Base-by-base conservation (phyloP, 2,888 invertebrate species). In the Synanthedon andrenaeformis region DNA sequence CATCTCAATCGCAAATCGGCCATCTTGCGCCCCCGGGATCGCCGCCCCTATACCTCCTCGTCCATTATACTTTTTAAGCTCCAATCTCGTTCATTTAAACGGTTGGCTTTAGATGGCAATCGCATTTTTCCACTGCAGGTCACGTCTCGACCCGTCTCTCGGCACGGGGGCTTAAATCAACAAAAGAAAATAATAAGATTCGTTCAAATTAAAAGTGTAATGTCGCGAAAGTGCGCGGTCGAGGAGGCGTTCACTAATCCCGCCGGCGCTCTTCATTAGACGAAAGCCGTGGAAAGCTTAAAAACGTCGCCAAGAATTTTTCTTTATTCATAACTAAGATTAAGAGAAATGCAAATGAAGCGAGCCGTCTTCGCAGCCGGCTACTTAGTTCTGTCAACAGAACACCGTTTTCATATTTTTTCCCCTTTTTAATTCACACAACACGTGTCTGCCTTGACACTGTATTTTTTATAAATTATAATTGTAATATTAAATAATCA, bases 161-260 rank as follows among this genome's bases (percentile, higher is more conserved):
- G 82, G 73, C 76, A 82, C 78, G 82, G 84, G 89, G 87, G 90
- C 90, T 89, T 91, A 90, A 90, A 90, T 90, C 91, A 91, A 90
- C 91, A 91, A 89, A 89, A 89, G 87, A 87, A 87, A 88, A 88
- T 88, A 90, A 90, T 90, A 90, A 90, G 90, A 90, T 90, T 90
- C 90, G 84, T 90, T 90, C 90, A 91, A 91, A 91, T 91, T 91
- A 91, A 91, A 91, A 91, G 91, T 90, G 90, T 90, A 90, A 91
- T 83, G 86, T 86, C 84, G 85, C 79, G 82, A 82, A 79, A 83
- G 79, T 77, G 75, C 76, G 75, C 66, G 67, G 69, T 61, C 62
- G 63, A 64, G 61, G 63, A 49, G 45, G 66, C 67, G 69, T 64
- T 64, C 62, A 59, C 53, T 84, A 84, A 84, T 83, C 85, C 86